Base-by-base conservation (phyloP, 1,140 invertebrate species). In the Wasmannia auropunctata region DNA sequence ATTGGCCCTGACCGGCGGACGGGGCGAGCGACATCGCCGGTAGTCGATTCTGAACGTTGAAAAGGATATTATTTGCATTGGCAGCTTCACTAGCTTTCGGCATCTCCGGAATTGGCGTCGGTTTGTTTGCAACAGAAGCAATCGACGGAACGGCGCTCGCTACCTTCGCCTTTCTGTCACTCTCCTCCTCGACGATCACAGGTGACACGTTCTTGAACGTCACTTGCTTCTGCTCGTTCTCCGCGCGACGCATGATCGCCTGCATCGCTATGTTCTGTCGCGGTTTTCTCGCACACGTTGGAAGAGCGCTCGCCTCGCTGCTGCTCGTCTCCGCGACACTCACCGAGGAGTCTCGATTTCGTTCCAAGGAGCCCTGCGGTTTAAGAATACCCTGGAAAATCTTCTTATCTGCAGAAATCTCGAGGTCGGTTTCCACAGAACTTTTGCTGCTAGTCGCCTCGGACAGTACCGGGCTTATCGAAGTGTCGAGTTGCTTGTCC, bases 261-360 rank as follows among this genome's bases (percentile, higher is more conserved):
- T 98, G 97, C 95, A 98, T 96, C 0, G 97, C 97, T 74, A 97
- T 96, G 93, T 97, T 97, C 84, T 96, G 96, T 91, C 97, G 92
- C 86, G 95, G 91, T 94, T 95, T 92, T 86, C 95, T 89, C 91
- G 91, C 81, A 0, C 88, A 77, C n/a, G n/a, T n/a, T 0, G 92
- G 86, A 16, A 80, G 56, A 14, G 95, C 95, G 79, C 95, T 94
- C 34, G 93, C 88, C 72, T 95, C 95, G 28, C 91, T 58, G 16
- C 69, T 89, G 5, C 69, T 90, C 0, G 85, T 88, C 43, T 80
- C 79, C n/a, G 60, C 74, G 90, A 8, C 16, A 34, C n/a, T 93
- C 77, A 63, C 87, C 88, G 49, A 92, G 63, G 43, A 91, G 93
- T 96, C 96, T 28, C 96, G 93, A 51, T 95, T 96, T 62, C 96